phyloP scores from a whole-genome alignment of 1,140 invertebrate species.

The Copidosoma floridanum region DNA sequence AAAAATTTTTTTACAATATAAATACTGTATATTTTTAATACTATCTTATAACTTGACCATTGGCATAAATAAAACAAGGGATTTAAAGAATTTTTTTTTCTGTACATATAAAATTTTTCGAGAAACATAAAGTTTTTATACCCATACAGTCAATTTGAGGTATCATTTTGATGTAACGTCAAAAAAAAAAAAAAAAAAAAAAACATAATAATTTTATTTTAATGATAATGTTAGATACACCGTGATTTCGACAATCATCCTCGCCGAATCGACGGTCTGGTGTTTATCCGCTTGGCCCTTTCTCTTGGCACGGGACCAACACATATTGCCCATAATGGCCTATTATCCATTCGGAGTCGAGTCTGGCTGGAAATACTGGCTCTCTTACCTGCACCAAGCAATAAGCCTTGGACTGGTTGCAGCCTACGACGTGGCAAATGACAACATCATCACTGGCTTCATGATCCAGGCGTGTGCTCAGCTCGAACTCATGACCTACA shows the following conservation, averaged over 20 bases:
- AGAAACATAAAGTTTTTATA: no score
- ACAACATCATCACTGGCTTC: neutral
- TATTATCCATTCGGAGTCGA: neutral
- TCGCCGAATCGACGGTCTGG: neutral
- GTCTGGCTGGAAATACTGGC: neutral
- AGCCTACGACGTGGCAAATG: neutral
- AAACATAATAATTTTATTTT: no score
- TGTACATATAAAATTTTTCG: no score
- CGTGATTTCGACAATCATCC: neutral
- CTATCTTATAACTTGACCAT: no score
- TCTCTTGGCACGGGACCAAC: neutral
- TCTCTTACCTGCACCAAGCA: neutral
- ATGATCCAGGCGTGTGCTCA: conserved; percentile 1
- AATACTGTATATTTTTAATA: no score
- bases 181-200: no score
- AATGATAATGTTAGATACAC: neutral
- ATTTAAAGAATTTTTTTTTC: no score
- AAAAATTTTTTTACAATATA: no score
- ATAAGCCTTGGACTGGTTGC: neutral
- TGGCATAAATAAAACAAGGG: no score
- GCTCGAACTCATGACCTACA: neutral
- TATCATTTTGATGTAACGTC: no score
- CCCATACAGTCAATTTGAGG: no score
- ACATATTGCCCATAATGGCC: neutral
- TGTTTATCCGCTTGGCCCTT: neutral